Percentiles rank a stretch among this genome's conserved stretches.
Evolutionary conservation across 1,140 invertebrate species (phyloP).

Genomic region (Lordiphosa stackelbergi): DNA sequence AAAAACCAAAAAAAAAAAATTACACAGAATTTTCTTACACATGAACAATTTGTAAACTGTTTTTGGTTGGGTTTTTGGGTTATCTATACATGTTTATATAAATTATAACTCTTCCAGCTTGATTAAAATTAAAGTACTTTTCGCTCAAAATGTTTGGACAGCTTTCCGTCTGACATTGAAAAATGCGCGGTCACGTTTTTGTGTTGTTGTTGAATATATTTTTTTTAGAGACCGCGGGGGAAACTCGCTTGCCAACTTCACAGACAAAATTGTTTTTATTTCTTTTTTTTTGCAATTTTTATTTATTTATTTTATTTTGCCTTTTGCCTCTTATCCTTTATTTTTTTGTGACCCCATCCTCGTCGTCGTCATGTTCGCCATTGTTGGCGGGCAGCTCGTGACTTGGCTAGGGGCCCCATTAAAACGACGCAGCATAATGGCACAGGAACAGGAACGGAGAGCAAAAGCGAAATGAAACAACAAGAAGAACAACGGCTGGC

Average conservation of each 20-base stretch:
- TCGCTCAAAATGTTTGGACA: slow-evolving; percentile 42
- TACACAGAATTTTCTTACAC: slow-evolving; percentile 53
- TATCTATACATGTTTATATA: slow-evolving; percentile 15
- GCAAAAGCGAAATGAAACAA: slow-evolving; percentile 28
- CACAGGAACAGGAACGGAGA: slow-evolving; percentile 45
- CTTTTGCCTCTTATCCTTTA: slow-evolving; percentile 11
- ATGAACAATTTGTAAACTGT: slow-evolving; percentile 50
- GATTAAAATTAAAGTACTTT: slow-evolving; percentile 40
- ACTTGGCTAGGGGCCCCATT: slow-evolving; percentile 52
- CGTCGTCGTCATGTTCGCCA: slow-evolving; percentile 30
- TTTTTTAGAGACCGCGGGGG: slow-evolving; percentile 19
- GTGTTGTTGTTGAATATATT: slow-evolving; percentile 30
- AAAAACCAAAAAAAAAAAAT: slow-evolving; percentile 22
- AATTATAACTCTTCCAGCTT: slow-evolving; percentile 38
- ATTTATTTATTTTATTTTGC: slow-evolving; percentile 62
- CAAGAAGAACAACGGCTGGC: slow-evolving; percentile 9
- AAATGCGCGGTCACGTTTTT: slow-evolving; percentile 77
- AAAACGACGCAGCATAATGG: slow-evolving; percentile 75
- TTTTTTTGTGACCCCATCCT: slow-evolving; percentile 9
- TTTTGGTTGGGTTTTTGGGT: slow-evolving; percentile 9
- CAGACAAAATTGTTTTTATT: slow-evolving; percentile 55
- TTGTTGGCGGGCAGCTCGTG: slow-evolving; percentile 56
- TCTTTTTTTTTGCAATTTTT: slow-evolving; percentile 57
- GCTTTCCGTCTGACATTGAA: slow-evolving; percentile 77
- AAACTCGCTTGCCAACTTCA: slow-evolving; percentile 38